These are phyloP conservation scores for Myrmecophaga tridactyla DNA, from an alignment of 2,113 vertebrate genomes.

Conservation along the genomic window DNA sequence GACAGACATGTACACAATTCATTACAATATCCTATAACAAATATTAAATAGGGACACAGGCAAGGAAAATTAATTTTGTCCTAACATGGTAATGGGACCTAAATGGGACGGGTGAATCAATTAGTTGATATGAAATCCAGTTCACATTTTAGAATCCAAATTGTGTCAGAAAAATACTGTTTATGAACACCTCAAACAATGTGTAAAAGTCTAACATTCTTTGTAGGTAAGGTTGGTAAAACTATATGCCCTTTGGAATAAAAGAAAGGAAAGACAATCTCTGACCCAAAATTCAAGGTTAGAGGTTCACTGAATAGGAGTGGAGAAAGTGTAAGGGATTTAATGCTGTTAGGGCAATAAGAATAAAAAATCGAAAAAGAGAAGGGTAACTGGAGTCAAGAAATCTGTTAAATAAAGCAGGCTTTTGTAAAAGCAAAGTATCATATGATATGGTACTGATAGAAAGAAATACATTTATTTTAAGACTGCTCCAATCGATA, in stretches of 20 bases:
- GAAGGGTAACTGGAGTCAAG: not conserved
- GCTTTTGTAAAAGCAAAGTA: not conserved
- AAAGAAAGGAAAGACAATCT: conserved; percentile 7
- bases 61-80: conserved; percentile 7
- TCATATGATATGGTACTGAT: not conserved
- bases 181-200: not conserved
- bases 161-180: not conserved
- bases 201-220: not conserved
- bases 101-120: not conserved
- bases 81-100: not conserved
- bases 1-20: not conserved
- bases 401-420: conserved; percentile 16
- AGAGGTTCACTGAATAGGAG: not conserved
- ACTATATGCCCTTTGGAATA: not conserved
- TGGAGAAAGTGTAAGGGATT: not conserved
- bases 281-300: not conserved
- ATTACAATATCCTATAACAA: not conserved
- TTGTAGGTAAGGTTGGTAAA: not conserved
- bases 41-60: not conserved
- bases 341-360: not conserved
- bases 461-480: not conserved
- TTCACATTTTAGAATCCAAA: conserved; percentile 19
- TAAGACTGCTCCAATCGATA: not conserved
- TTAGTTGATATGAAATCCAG: not conserved
- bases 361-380: not conserved